These are phyloP conservation scores for Dicyrtoma fusca DNA, from an alignment of 2,888 invertebrate species.

Conservation along the genomic window DNA sequence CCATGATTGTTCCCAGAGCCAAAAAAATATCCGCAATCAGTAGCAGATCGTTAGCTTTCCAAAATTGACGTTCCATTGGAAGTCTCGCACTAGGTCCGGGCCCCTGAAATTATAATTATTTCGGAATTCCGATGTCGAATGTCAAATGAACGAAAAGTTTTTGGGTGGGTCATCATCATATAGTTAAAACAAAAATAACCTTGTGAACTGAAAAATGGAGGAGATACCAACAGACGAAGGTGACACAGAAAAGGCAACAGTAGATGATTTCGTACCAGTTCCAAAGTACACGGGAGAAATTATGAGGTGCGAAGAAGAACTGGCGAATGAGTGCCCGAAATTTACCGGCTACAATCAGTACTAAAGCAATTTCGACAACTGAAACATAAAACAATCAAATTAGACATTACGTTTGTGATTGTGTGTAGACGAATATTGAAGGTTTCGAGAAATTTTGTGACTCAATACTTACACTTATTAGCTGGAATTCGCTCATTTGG, in stretches of 20 bases:
- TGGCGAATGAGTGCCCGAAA: conserved; percentile 25
- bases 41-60: conserved; percentile 69
- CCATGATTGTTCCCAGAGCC: conserved; percentile 69
- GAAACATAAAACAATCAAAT: neutral
- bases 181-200: too few species aligned
- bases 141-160: too few species aligned
- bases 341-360: conserved; percentile 30
- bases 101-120: too few species aligned
- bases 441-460: neutral
- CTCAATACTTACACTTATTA: conserved; percentile 12
- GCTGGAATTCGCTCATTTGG: conserved; percentile 27
- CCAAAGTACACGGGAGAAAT: conserved; percentile 40
- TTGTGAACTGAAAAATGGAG: conserved; percentile 8
- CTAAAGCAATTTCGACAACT: conserved; percentile 20
- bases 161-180: too few species aligned
- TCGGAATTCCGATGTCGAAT: too few species aligned
- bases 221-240: conserved; percentile 12
- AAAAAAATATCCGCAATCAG: conserved; percentile 70
- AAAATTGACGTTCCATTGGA: conserved; percentile 58
- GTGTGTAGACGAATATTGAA: too few species aligned
- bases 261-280: conserved; percentile 38
- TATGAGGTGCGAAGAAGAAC: conserved; percentile 7
- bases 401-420: neutral
- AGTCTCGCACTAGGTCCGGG: too few species aligned
- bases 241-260: neutral